These are phyloP conservation scores for Mastomys coucha DNA, from an alignment of 2,113 vertebrate species.

Conservation along the genomic window DNA sequence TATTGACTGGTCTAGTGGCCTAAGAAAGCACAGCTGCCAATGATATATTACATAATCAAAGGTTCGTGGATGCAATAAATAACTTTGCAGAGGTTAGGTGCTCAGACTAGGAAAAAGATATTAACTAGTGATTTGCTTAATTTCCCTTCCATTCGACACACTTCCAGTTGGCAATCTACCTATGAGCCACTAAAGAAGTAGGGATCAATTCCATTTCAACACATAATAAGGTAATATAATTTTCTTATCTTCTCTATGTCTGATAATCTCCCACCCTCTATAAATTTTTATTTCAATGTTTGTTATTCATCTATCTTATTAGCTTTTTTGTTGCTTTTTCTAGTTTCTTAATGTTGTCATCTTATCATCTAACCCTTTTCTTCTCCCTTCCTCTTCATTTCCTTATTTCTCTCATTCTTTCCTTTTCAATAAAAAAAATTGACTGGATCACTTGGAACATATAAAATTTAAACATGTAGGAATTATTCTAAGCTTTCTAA, in stretches of 20 bases:
- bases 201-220: slow-evolving; percentile 61
- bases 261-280: background rate
- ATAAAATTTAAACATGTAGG: background rate
- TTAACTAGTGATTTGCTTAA: slow-evolving; percentile 69
- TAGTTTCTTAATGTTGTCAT: background rate
- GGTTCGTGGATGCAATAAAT: slow-evolving; percentile 70
- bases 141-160: slow-evolving; percentile 66
- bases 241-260: slow-evolving; percentile 28
- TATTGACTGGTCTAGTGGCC: slow-evolving; percentile 51
- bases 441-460: background rate
- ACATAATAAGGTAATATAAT: slow-evolving; percentile 35
- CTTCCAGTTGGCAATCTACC: slow-evolving; percentile 62
- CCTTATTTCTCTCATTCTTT: background rate
- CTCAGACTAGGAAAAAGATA: slow-evolving; percentile 48
- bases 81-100: slow-evolving; percentile 67
- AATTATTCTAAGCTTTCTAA: background rate
- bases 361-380: background rate
- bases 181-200: slow-evolving; percentile 48
- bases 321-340: background rate
- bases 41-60: slow-evolving; percentile 78
- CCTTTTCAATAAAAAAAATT: background rate
- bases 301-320: background rate
- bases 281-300: slow-evolving; percentile 31
- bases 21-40: slow-evolving; percentile 63
- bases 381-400: background rate